Evolutionary conservation across 2,113 vertebrate species (phyloP).

Genomic region (Corythaeola cristata): DNA sequence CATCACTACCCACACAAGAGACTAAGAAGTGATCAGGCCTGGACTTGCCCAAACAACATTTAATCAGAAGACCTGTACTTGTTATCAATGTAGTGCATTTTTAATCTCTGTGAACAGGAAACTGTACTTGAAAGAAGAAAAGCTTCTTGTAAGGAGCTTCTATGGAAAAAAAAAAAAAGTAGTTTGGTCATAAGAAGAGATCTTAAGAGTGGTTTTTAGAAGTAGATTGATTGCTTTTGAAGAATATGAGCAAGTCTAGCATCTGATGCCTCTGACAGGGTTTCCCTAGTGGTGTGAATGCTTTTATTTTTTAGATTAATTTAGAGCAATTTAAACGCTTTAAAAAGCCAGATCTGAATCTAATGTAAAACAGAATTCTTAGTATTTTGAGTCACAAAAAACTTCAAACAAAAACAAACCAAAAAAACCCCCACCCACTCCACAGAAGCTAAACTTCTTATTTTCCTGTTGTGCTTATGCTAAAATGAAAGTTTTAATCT

Average conservation of each 20-base stretch:
- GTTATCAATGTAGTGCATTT: not conserved
- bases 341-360: not conserved
- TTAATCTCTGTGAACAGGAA: not conserved
- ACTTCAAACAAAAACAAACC: rapidly evolving
- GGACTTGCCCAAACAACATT: not conserved
- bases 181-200: not conserved
- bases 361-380: not conserved
- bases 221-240: not conserved
- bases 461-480: not conserved
- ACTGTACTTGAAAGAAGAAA: not conserved
- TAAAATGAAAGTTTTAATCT: not conserved
- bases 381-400: not conserved
- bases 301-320: not conserved
- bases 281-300: not conserved
- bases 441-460: not conserved
- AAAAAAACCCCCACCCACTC: not conserved
- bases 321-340: not conserved
- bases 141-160: not conserved
- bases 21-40: not conserved
- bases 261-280: not conserved
- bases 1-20: not conserved
- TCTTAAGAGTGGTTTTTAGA: not conserved
- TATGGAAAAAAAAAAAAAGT: rapidly evolving
- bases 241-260: not conserved
- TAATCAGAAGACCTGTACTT: not conserved